A percentile compares a stretch with the other conserved stretches of the same genome.
Evolutionary conservation across 2,797 vertebrate genomes (phyloP).

Genomic region (Pangasius sanitwongsei): DNA sequence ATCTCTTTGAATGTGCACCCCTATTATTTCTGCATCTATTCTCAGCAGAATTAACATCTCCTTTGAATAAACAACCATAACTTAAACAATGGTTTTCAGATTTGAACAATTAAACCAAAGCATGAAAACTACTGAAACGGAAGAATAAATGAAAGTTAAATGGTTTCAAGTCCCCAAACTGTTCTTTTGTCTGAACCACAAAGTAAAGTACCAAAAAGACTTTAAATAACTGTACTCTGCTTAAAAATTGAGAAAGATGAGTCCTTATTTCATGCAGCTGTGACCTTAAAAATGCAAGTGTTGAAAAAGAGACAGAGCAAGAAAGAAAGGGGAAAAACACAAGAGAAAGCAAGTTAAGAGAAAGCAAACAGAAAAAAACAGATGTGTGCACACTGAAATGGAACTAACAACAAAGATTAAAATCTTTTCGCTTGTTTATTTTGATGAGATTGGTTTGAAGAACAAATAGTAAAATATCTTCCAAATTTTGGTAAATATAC

Average conservation of each 20-base stretch:
- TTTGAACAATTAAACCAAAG: conserved; percentile 73
- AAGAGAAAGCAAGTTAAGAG: conserved; percentile 67
- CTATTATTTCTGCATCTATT: conserved; percentile 61
- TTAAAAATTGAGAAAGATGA: conserved; percentile 70
- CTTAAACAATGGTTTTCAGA: conserved; percentile 73
- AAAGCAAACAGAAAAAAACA: conserved; percentile 74
- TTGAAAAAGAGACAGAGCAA: conserved; percentile 33
- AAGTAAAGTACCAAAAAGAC: conserved; percentile 61
- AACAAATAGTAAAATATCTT: conserved; percentile 83
- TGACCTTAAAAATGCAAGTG: conserved; percentile 73
- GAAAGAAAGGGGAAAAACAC: background rate
- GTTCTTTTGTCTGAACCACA: conserved; percentile 56
- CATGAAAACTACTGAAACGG: conserved; percentile 70
- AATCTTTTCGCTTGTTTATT: conserved; percentile 75
- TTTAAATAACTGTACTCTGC: conserved; percentile 64
- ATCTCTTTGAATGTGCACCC: conserved; percentile 65
- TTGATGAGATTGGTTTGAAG: conserved; percentile 76
- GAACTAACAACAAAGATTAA: conserved; percentile 82
- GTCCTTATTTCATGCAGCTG: conserved; percentile 82
- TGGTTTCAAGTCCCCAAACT: conserved; percentile 44
- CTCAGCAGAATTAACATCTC: conserved; percentile 77
- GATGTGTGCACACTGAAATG: conserved; percentile 88
- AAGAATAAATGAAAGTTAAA: conserved; percentile 58
- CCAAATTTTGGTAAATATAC: conserved; percentile 88
- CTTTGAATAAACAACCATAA: conserved; percentile 50